Conservation (phyloP, 2,797 vertebrate genomes). For the Euthynnus affinis region DNA sequence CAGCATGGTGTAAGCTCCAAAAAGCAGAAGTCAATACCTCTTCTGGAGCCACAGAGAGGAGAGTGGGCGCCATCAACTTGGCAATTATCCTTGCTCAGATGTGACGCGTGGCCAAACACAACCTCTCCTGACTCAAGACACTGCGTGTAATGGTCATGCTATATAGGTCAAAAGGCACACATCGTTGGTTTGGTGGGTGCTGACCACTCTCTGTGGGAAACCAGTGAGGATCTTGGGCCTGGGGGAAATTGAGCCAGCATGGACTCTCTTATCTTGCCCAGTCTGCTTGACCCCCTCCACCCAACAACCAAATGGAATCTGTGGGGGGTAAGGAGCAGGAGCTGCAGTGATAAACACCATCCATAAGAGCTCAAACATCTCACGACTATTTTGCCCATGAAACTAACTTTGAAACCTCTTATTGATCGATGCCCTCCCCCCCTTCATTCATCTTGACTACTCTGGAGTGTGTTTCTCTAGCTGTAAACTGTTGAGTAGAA, state of each 20-base stretch:
- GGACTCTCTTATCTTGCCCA: slow-evolving; percentile 83
- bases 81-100: slow-evolving; percentile 66
- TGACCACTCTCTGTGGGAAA: slow-evolving; percentile 75
- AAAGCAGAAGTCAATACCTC: slow-evolving; percentile 71
- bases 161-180: slow-evolving; percentile 80
- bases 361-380: slow-evolving; percentile 66
- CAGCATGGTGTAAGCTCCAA: slow-evolving; percentile 62
- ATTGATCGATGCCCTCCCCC: slow-evolving; percentile 14
- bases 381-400: slow-evolving; percentile 65
- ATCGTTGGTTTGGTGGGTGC: slow-evolving; percentile 67
- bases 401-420: slow-evolving; percentile 54
- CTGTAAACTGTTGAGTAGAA: neutral
- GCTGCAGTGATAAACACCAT: slow-evolving; percentile 72
- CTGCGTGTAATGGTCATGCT: slow-evolving; percentile 63
- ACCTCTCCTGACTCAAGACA: slow-evolving; percentile 64
- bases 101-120: slow-evolving; percentile 64
- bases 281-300: slow-evolving; percentile 81
- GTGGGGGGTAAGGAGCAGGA: slow-evolving; percentile 65
- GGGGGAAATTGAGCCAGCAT: slow-evolving; percentile 87
- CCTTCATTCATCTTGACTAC: slow-evolving; percentile 24
- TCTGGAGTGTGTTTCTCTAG: neutral
- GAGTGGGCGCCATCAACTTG: slow-evolving; percentile 67
- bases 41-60: slow-evolving; percentile 65
- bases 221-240: slow-evolving; percentile 67
- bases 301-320: slow-evolving; percentile 83